Base-by-base conservation (phyloP, 2,888 invertebrate genomes). In the Barypeithes pellucidus region DNA sequence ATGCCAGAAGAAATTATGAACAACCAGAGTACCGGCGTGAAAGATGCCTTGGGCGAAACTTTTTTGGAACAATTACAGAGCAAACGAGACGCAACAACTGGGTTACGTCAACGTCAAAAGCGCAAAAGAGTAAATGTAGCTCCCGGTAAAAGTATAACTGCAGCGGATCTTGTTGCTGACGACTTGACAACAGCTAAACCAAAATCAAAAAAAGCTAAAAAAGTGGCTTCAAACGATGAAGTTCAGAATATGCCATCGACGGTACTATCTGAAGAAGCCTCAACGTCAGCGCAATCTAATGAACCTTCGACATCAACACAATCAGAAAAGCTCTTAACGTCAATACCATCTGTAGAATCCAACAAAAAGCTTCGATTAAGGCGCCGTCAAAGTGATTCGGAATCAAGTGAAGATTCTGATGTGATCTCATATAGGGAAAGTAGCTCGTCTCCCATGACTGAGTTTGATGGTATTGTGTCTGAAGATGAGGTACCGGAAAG, bases 161-260 rank as follows among this genome's bases (percentile, higher is more conserved):
- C 67, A 43, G 57, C 59, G 24, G 61, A 61, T 59, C 41, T 67
- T 47, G 8, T 47, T 47, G 47, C 43, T n/a, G 43, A 47, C 22
- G 47, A 20, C 11, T 47, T 47, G 59, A 54, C 67, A 54, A 67
- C 67, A 67, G 59, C 57, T 22, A 67, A 67, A 67, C 45, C 59
- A 67, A 67, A 67, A 67, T 18, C 57, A 41, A 24, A 43, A 59
- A 67, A 11, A 29, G 41, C 14, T 70, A 63, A 63, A 70, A 41
- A 65, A 63, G 39, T 63, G 50, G 65, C 33, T 45, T 66, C 71
- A 71, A 52, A 70, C 43, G 36, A 72, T 65, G 59, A 68, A 41
- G 39, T 60, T 54, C 65, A 74, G 50, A 70, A 66, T 43, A 74
- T 74, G 67, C 59, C 67, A 67, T 57, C 59, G 29, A 67, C 67